Percentiles rank a stretch among this genome's conserved stretches.
Conservation (phyloP, 1,140 invertebrate species). For the Pectinophora gossypiella region DNA sequence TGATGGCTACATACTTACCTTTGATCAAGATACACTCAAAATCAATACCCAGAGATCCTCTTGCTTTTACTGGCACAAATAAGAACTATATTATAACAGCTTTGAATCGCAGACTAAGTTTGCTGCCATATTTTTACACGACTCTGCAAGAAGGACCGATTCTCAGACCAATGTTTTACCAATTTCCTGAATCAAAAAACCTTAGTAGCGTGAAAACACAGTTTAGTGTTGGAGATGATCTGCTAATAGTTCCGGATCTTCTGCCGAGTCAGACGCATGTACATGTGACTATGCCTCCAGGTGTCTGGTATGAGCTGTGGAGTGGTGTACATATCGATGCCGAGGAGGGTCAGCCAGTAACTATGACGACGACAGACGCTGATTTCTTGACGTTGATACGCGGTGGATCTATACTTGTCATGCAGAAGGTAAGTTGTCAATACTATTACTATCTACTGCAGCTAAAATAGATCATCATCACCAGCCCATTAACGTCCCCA, state of each 20-base stretch:
- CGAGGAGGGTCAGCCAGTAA: slow-evolving; percentile 36
- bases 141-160: slow-evolving; percentile 53
- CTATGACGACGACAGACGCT: slow-evolving; percentile 49
- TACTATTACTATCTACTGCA: too few species aligned
- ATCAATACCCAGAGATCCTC: slow-evolving; percentile 33
- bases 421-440: slow-evolving; percentile 55
- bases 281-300: slow-evolving; percentile 47
- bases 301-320: slow-evolving; percentile 59
- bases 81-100: slow-evolving; percentile 35
- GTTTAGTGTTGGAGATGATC: slow-evolving; percentile 51
- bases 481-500: too few species aligned
- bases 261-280: slow-evolving; percentile 48
- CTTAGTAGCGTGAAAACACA: slow-evolving; percentile 40
- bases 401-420: slow-evolving; percentile 44
- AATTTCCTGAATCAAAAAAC: slow-evolving; percentile 39
- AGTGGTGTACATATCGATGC: slow-evolving; percentile 39
- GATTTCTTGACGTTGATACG: slow-evolving; percentile 53
- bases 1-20: slow-evolving; percentile 53
- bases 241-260: slow-evolving; percentile 58
- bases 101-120: slow-evolving; percentile 34
- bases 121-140: slow-evolving; percentile 56
- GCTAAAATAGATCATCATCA: too few species aligned
- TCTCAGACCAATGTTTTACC: slow-evolving; percentile 63
- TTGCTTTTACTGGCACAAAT: slow-evolving; percentile 41
- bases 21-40: slow-evolving; percentile 55